A percentile compares a stretch with the other conserved stretches of the same genome.
Evolutionary conservation across 2,113 vertebrate genomes (phyloP).

Genomic region (Rhea americana): DNA sequence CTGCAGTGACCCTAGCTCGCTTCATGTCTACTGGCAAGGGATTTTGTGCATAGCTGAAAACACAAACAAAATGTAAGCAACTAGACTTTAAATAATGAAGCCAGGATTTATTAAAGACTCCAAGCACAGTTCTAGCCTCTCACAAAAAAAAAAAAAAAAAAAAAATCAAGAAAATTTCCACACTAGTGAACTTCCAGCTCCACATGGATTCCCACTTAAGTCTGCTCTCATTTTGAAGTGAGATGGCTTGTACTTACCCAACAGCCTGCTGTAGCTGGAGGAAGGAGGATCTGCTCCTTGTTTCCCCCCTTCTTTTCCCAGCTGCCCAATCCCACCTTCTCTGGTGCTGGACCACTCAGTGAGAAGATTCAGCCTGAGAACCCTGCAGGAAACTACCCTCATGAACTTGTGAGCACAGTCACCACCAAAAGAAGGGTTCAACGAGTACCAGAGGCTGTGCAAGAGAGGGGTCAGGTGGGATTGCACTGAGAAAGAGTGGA

Average conservation of each 20-base stretch:
- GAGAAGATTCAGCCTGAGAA: background rate
- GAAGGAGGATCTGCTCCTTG: background rate
- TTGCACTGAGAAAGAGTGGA: background rate
- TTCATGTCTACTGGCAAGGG: background rate
- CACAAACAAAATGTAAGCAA: background rate
- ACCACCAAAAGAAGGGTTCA: background rate
- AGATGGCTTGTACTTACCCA: background rate
- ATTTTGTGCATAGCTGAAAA: background rate
- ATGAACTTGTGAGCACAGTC: background rate
- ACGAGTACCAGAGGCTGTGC: accelerated
- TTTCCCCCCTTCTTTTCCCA: background rate
- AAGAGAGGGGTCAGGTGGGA: background rate
- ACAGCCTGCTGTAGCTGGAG: background rate
- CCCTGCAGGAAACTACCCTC: background rate
- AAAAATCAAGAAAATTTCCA: background rate
- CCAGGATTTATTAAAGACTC: background rate
- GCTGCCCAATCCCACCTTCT: background rate
- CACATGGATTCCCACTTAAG: background rate
- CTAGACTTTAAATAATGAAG: background rate
- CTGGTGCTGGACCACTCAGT: background rate
- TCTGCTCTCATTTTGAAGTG: background rate
- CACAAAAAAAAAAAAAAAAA: background rate
- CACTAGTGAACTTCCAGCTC: background rate
- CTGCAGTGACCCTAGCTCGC: background rate
- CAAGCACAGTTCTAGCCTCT: background rate